phyloP scores from a whole-genome alignment of 2,888 invertebrate species.

The Eupithecia tripunctaria region DNA sequence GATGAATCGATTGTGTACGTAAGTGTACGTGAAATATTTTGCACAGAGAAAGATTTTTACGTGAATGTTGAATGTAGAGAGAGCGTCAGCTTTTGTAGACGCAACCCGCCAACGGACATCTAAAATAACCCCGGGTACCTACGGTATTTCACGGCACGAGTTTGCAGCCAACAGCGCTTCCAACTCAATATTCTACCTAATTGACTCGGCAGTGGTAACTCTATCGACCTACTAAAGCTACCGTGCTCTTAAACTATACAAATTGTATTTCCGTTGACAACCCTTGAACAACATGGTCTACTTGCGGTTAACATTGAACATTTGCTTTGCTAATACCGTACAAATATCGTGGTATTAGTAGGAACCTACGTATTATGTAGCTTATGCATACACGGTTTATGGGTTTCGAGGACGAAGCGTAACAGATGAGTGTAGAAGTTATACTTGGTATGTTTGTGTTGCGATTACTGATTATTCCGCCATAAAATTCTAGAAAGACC shows the following conservation, averaged over 20 bases:
- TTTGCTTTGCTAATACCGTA: slow-evolving; percentile 46
- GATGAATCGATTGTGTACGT: neutral
- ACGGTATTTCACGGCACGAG: slow-evolving; percentile 68
- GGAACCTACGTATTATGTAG: slow-evolving; percentile 44
- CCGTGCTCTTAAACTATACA: slow-evolving; percentile 10
- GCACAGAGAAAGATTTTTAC: slow-evolving; percentile 45
- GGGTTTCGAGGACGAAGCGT: slow-evolving; percentile 57
- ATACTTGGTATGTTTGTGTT: slow-evolving; percentile 17
- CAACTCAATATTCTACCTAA: slow-evolving; percentile 38
- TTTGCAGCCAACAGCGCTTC: slow-evolving; percentile 43
- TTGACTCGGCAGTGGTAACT: slow-evolving; percentile 26
- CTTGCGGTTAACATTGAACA: slow-evolving; percentile 29
- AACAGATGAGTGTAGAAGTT: slow-evolving; percentile 37
- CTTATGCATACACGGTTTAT: slow-evolving; percentile 50
- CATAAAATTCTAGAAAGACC: slow-evolving; percentile 7
- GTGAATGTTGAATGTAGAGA: slow-evolving; percentile 46
- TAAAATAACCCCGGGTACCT: slow-evolving; percentile 74
- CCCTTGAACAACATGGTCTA: neutral
- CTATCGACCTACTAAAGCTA: slow-evolving; percentile 15
- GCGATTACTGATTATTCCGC: slow-evolving; percentile 25
- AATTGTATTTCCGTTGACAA: slow-evolving; percentile 6
- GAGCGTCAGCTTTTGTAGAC: slow-evolving; percentile 66
- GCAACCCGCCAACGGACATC: slow-evolving; percentile 74
- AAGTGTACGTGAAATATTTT: slow-evolving; percentile 25
- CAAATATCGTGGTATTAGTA: slow-evolving; percentile 58